Conservation (phyloP, 92 coral and sea anemone genomes). For the Porites rus region DNA sequence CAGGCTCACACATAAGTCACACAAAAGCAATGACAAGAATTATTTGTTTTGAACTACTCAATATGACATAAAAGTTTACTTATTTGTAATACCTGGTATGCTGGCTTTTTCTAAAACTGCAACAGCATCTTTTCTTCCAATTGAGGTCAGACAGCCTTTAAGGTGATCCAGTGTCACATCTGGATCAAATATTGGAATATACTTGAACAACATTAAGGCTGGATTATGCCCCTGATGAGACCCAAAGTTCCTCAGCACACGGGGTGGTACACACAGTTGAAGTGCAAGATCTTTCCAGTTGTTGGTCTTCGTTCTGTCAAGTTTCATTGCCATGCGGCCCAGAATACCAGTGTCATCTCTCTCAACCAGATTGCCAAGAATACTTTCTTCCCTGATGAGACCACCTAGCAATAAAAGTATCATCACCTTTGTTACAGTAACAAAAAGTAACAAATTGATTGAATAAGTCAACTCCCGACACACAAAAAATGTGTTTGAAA, state of each 20-base stretch:
- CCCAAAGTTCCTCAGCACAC: conserved; percentile 82
- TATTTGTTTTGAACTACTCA: too few relatives aligned
- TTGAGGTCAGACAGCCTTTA: conserved; percentile 59
- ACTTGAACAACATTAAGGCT: conserved; percentile 76
- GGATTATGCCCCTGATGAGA: conserved; percentile 77
- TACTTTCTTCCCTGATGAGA: conserved; percentile 71
- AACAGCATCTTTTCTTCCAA: conserved; percentile 71
- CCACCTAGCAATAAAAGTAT: conserved; percentile 45
- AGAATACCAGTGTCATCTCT: conserved; percentile 76
- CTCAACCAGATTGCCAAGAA: conserved; percentile 77
- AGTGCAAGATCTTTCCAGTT: conserved; percentile 81
- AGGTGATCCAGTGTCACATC: conserved; percentile 73
- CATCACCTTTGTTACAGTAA: too few relatives aligned
- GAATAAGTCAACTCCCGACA: too few relatives aligned
- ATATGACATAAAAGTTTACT: too few relatives aligned
- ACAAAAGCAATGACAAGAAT: background rate
- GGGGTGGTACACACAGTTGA: conserved; percentile 78
- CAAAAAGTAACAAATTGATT: too few relatives aligned
- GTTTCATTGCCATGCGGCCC: conserved; percentile 74
- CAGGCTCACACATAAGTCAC: too few relatives aligned
- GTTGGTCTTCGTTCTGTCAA: conserved; percentile 60
- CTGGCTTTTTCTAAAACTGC: conserved; percentile 74
- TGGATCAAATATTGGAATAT: conserved; percentile 88
- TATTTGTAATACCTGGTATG: conserved; percentile 70
- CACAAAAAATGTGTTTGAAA: too few relatives aligned